phyloP scores from a whole-genome alignment of 1,140 invertebrate species.

The Dolichoris vasculosae region DNA sequence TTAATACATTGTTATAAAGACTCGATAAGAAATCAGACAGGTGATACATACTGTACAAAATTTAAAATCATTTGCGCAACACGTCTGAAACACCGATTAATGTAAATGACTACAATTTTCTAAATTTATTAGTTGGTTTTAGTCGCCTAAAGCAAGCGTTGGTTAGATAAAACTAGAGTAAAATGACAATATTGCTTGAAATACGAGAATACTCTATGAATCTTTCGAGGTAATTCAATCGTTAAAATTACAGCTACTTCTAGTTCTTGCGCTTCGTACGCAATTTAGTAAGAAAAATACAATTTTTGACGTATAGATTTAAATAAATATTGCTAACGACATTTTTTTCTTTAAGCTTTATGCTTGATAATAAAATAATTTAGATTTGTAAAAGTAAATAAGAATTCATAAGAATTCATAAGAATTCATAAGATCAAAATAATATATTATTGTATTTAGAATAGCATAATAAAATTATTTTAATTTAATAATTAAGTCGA shows the following conservation, averaged over 20 bases:
- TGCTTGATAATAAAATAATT: too few species aligned
- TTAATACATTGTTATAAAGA: neutral
- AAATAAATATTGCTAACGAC: too few species aligned
- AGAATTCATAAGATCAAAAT: too few species aligned
- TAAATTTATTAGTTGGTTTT: conserved; percentile 55
- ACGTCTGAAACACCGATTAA: conserved; percentile 57
- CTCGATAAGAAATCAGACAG: neutral
- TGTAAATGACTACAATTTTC: conserved; percentile 62
- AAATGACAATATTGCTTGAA: conserved; percentile 37
- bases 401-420: too few species aligned
- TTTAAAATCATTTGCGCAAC: conserved; percentile 54
- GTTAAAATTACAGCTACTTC: neutral
- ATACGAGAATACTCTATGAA: conserved; percentile 15
- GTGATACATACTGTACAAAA: neutral
- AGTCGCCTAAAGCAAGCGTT: conserved; percentile 30
- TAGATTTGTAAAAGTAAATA: too few species aligned
- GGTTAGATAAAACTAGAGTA: conserved; percentile 56
- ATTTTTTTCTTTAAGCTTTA: too few species aligned
- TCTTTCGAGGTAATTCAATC: conserved; percentile 27
- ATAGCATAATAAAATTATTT: too few species aligned
- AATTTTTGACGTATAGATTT: too few species aligned
- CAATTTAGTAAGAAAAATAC: neutral
- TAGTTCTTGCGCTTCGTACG: conserved; percentile 15
- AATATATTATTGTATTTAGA: too few species aligned
- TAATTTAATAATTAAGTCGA: too few species aligned